Evolutionary conservation across 2,888 invertebrate genomes (phyloP), one percentile per base, ranked within the genome.

Genomic region (Tinea trinotella): DNA sequence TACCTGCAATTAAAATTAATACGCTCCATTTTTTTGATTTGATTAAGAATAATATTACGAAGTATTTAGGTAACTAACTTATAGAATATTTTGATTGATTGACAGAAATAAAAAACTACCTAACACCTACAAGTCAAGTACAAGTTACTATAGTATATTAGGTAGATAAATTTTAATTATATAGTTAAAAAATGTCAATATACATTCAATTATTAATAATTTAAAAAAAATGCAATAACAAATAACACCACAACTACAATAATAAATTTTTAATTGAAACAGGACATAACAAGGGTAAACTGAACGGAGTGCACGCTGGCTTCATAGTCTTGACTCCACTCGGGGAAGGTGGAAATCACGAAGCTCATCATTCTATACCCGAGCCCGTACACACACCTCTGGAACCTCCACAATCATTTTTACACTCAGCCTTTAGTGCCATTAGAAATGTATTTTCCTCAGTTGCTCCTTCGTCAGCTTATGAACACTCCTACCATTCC

Each of bases 281-380:
- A 84, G 85, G 84, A 67, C 40, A 30, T 18, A 46, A 19, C 46
- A 75, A 78, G 59, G 74, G 75, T 64, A 81, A 75, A 74, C 75
- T 83, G 70, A 75, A 66, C 66, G 85, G 85, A 60, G 69, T 81
- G 53, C 85, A 83, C 63, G 86, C 86, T 54, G 86, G 85, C 50
- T 67, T 84, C 57, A 76, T 85, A 58, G 66, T 85, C 59, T 71
- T 86, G 64, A 72, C 84, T 52, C 85, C 85, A n/a, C 64, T 84
- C 60, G 81, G 65, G 55, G 76, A 76, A 35, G 65, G 61, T 3
- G 59, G 64, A 53, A 66, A 68, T 36, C 65, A 66, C 59, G 77
- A 74, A 57, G 65, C 61, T 4, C 71, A 76, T 58, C 71, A 71
- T 53, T 67, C 52, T 24, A 56, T 22, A 53, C 12, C 48, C 4